These are phyloP conservation scores for Decapterus maruadsi DNA, from an alignment of 2,797 vertebrate genomes.

Conservation along the genomic window DNA sequence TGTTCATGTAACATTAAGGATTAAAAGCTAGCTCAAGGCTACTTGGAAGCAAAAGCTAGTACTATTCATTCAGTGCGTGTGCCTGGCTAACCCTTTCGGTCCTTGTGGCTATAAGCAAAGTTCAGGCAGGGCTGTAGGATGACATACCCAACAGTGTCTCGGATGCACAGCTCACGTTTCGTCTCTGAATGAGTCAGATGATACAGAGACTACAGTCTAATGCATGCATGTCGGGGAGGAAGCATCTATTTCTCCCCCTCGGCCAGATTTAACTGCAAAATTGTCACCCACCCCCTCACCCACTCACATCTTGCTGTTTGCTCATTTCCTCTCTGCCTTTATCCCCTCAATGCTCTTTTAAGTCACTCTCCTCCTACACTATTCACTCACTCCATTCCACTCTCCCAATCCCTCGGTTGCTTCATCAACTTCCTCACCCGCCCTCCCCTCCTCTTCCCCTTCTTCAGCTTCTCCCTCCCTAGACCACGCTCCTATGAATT, in stretches of 20 bases:
- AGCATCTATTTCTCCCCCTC: conserved; percentile 46
- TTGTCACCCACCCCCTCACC: conserved; percentile 13
- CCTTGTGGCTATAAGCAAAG: conserved; percentile 46
- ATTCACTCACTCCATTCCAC: conserved; percentile 10
- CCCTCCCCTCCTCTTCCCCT: conserved; percentile 29
- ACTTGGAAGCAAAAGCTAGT: conserved; percentile 65
- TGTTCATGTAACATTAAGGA: conserved; percentile 77
- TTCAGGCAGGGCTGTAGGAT: conserved; percentile 38
- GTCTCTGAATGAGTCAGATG: conserved; percentile 65
- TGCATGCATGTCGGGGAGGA: conserved; percentile 21
- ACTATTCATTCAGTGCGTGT: conserved; percentile 52
- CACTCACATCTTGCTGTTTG: conserved; percentile 40
- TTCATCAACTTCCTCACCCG: conserved; percentile 52
- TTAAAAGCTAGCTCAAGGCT: conserved; percentile 74
- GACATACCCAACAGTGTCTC: conserved; percentile 42
- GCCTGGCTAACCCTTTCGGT: conserved; percentile 28
- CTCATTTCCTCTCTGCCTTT: conserved; percentile 56
- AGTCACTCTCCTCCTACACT: conserved; percentile 43
- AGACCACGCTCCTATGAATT: conserved; percentile 59
- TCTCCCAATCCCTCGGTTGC: conserved; percentile 50
- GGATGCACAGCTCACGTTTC: conserved; percentile 49
- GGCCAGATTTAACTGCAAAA: conserved; percentile 46
- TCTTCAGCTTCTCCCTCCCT: conserved; percentile 45
- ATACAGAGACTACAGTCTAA: conserved; percentile 42
- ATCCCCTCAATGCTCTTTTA: conserved; percentile 42